These are phyloP conservation scores for Acrocyrtus sp. DNA, from an alignment of 2,888 invertebrate genomes.

Conservation along the genomic window DNA sequence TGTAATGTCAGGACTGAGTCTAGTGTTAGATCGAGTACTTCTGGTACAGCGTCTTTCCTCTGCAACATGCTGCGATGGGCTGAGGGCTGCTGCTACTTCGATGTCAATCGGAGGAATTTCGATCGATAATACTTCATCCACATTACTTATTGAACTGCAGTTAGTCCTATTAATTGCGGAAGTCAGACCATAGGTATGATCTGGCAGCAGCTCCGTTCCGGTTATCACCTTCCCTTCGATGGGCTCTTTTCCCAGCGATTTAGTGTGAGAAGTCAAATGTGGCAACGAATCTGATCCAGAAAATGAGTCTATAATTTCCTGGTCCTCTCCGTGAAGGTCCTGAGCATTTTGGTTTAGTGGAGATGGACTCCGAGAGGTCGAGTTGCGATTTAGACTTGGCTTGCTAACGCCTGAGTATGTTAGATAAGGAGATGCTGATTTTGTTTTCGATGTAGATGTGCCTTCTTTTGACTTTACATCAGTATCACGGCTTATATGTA, in stretches of 20 bases:
- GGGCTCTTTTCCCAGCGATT: constrained; percentile 14
- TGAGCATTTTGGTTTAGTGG: constrained; percentile 40
- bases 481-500: background rate
- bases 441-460: constrained; percentile 58
- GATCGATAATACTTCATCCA: constrained; percentile 72
- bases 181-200: constrained; percentile 50
- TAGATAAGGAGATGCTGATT: constrained; percentile 76
- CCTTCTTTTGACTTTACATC: constrained; percentile 25
- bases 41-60: constrained; percentile 66
- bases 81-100: constrained; percentile 67
- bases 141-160: constrained; percentile 21
- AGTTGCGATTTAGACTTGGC: too few species aligned
- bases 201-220: constrained; percentile 22
- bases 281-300: constrained; percentile 53
- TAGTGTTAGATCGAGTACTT: constrained; percentile 66
- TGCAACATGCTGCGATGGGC: constrained; percentile 58
- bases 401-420: constrained; percentile 70
- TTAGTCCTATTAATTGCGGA: constrained; percentile 72
- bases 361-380: constrained; percentile 48
- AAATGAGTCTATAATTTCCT: constrained; percentile 62
- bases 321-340: constrained; percentile 63
- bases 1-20: constrained; percentile 65
- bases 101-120: constrained; percentile 76
- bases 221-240: constrained; percentile 22
- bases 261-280: constrained; percentile 51